Base-by-base conservation (phyloP, 2,888 invertebrate genomes). In the Prosopocoilus inquinatus region DNA sequence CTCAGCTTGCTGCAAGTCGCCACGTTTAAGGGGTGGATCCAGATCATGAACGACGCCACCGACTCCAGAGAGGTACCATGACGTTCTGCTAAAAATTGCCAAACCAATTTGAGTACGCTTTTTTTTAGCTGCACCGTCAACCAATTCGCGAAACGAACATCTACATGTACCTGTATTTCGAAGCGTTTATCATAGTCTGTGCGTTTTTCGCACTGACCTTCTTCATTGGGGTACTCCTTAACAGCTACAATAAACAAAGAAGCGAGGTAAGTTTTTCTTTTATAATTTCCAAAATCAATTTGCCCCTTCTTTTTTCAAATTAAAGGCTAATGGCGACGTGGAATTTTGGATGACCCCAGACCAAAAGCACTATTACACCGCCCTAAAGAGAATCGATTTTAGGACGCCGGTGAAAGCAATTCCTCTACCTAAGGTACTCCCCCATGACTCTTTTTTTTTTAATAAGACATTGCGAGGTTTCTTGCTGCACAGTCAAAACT, bases 261-360 rank as follows among this genome's bases (percentile, higher is more conserved):
- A 97, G 97, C 82, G 97, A 97, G 73, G 70, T 75, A 70, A 73
- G 72, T 80, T 76, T 73, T 2, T 20, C 11, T 16, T 11, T 12
- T 3, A 34, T 47, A 11, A 46, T 20, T 48, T 1, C 15, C 12
- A 38, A 16, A 12, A 8, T 39, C 7, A 9, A n/a, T 16, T 16
- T 34, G 13, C 12, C 9, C 20, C 11, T 11, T 43, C 16, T 38
- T 51, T 13, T 46, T 52, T 0, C n/a, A 38, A 28, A 53, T 47
- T 62, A 43, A 50, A 53, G 50, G 95, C 94, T 70, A 97, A 97
- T 71, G 97, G 96, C 67, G 96, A 96, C 67, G 84, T 97, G 67
- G 97, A 97, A 80, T 95, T 97, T 95, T 97, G 98, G 84, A 97
- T 98, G 97, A 97, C 97, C 71, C 97, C 97, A 79, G 97, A 98